phyloP scores from a whole-genome alignment of 2,888 invertebrate genomes.

The Acleris holmiana region DNA sequence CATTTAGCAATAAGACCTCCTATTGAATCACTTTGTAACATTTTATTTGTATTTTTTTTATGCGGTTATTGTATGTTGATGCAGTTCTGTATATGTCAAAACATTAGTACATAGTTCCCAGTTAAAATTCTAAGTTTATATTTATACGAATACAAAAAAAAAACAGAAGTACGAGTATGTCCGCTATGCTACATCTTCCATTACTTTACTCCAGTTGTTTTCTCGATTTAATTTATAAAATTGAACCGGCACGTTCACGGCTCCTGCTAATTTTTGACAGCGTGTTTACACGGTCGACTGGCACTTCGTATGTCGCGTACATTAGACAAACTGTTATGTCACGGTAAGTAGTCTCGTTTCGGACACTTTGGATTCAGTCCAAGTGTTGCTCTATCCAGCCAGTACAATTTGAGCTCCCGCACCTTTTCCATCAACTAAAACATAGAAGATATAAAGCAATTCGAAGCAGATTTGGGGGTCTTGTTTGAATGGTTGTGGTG shows the following conservation, averaged over 20 bases:
- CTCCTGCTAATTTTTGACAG: conserved; percentile 4
- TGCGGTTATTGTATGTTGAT: too few relatives aligned
- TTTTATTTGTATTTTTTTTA: too few relatives aligned
- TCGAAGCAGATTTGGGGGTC: conserved; percentile 43
- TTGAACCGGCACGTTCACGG: background rate
- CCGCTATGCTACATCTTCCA: too few relatives aligned
- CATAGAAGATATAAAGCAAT: conserved; percentile 10
- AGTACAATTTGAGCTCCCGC: conserved; percentile 47
- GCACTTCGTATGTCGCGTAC: conserved; percentile 40
- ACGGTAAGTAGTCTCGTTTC: conserved; percentile 61
- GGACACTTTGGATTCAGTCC: conserved; percentile 73
- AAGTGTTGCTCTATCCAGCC: conserved; percentile 56
- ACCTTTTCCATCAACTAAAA: conserved; percentile 45
- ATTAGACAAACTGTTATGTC: conserved; percentile 64
- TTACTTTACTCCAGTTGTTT: too few relatives aligned
- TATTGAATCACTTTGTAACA: too few relatives aligned
- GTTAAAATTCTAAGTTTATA: too few relatives aligned
- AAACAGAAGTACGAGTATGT: too few relatives aligned
- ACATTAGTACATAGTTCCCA: too few relatives aligned
- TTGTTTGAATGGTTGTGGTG: conserved; percentile 45
- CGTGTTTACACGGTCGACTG: conserved; percentile 34
- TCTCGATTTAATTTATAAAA: background rate
- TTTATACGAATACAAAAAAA: too few relatives aligned
- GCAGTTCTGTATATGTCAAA: too few relatives aligned
- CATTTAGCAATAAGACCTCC: too few relatives aligned